Evolutionary conservation across 2,888 invertebrate species (phyloP).

Genomic region (Microplitis deprimator): DNA sequence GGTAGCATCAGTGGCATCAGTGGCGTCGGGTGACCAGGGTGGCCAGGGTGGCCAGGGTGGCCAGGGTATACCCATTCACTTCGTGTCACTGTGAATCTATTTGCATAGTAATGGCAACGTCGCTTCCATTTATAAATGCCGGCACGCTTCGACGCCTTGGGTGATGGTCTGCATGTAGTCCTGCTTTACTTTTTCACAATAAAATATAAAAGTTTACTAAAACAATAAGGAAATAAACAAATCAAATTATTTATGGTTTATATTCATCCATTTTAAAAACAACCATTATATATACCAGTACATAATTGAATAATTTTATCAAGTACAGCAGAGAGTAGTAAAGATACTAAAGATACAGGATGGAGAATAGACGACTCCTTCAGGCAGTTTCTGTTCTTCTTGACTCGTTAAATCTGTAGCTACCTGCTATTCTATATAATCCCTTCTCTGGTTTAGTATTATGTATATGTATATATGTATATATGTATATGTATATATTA

Average conservation of each 20-base stretch:
- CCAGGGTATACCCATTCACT: slow-evolving; percentile 58
- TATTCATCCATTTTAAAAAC: neutral
- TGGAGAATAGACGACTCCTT: neutral
- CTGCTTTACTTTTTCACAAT: slow-evolving; percentile 3
- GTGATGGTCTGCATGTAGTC: slow-evolving; percentile 29
- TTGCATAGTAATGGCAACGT: slow-evolving; percentile 69
- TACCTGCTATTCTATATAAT: too few relatives aligned
- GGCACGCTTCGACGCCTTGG: slow-evolving; percentile 39
- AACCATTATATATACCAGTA: too few relatives aligned
- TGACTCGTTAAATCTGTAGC: slow-evolving; percentile 32
- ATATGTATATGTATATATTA: too few relatives aligned
- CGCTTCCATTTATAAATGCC: slow-evolving; percentile 59
- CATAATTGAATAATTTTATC: too few relatives aligned
- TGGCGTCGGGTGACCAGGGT: neutral
- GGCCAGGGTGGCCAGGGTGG: neutral
- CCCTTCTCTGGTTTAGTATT: too few relatives aligned
- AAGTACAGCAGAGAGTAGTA: too few relatives aligned
- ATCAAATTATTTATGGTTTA: too few relatives aligned
- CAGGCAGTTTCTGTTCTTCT: slow-evolving; percentile 24
- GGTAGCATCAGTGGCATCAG: slow-evolving; percentile 24
- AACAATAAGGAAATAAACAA: too few relatives aligned
- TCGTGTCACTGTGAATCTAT: slow-evolving; percentile 67
- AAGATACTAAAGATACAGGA: too few relatives aligned
- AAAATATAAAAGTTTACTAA: neutral
- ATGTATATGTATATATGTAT: too few relatives aligned